phyloP scores from a whole-genome alignment of 2,113 vertebrate genomes.

The Odocoileus virginianus region DNA sequence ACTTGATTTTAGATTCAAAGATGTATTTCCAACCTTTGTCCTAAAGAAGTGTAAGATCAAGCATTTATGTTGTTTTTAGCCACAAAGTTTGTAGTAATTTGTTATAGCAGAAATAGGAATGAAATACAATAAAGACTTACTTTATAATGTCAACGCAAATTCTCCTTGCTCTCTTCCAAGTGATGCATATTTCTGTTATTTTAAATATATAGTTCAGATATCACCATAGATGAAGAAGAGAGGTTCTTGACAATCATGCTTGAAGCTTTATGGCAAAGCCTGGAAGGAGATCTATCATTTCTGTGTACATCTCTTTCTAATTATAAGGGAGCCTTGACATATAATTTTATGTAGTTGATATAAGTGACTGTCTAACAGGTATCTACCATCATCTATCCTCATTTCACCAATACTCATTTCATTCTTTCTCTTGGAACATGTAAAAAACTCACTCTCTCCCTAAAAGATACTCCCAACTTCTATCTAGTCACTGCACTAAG shows the following conservation, averaged over 20 bases:
- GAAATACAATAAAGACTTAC: neutral
- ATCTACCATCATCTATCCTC: neutral
- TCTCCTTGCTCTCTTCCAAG: neutral
- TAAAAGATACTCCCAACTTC: neutral
- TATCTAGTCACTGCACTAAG: neutral
- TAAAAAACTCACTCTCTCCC: neutral
- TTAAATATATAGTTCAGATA: neutral
- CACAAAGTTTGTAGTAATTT: neutral
- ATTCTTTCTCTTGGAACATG: neutral
- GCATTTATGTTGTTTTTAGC: neutral
- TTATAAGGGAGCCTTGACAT: neutral
- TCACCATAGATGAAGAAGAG: neutral
- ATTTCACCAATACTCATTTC: neutral
- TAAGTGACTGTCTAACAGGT: neutral
- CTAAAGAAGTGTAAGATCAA: neutral
- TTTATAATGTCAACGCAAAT: neutral
- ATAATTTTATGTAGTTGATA: neutral
- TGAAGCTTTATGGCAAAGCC: neutral
- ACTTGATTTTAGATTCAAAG: neutral
- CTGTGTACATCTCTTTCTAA: neutral
- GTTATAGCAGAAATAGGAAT: neutral
- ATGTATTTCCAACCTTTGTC: neutral
- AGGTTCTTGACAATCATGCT: neutral
- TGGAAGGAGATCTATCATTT: neutral
- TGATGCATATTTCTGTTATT: neutral